These are phyloP conservation scores for Nothobranchius kuhntae DNA, from an alignment of 2,113 vertebrate species.

Conservation along the genomic window DNA sequence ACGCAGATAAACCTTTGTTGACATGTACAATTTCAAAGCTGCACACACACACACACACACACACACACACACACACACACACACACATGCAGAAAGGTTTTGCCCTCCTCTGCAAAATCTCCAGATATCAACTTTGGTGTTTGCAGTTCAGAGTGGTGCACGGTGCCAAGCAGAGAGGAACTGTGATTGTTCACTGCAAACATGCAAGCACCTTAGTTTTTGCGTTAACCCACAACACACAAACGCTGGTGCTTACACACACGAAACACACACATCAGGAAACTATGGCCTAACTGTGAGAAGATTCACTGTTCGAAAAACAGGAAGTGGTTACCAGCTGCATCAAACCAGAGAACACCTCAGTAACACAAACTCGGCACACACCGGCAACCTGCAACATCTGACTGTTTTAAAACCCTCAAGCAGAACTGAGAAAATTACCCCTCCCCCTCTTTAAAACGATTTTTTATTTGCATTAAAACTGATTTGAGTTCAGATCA, in stretches of 20 bases:
- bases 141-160: slow-evolving; percentile 24
- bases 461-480: slow-evolving; percentile 4
- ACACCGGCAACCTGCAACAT: slow-evolving; percentile 36
- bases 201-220: slow-evolving; percentile 55
- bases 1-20: slow-evolving; percentile 4
- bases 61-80: no score
- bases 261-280: slow-evolving; percentile 70
- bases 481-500: slow-evolving; percentile 3
- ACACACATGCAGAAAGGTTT: neutral
- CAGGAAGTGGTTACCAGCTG: slow-evolving; percentile 77
- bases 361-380: slow-evolving; percentile 51
- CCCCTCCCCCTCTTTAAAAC: slow-evolving; percentile 5
- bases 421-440: slow-evolving; percentile 42
- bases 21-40: neutral
- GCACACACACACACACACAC: neutral
- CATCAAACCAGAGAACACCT: slow-evolving; percentile 64
- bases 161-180: slow-evolving; percentile 55
- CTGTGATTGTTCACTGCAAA: slow-evolving; percentile 72
- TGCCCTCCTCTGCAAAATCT: slow-evolving; percentile 1
- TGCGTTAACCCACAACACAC: slow-evolving; percentile 63
- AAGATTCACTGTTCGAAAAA: slow-evolving; percentile 76
- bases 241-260: slow-evolving; percentile 43
- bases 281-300: slow-evolving; percentile 76
- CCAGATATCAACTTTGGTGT: neutral
- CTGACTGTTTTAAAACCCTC: slow-evolving; percentile 15